Conservation (phyloP, 2,797 vertebrate genomes). For the Anisognathus igniventris region DNA sequence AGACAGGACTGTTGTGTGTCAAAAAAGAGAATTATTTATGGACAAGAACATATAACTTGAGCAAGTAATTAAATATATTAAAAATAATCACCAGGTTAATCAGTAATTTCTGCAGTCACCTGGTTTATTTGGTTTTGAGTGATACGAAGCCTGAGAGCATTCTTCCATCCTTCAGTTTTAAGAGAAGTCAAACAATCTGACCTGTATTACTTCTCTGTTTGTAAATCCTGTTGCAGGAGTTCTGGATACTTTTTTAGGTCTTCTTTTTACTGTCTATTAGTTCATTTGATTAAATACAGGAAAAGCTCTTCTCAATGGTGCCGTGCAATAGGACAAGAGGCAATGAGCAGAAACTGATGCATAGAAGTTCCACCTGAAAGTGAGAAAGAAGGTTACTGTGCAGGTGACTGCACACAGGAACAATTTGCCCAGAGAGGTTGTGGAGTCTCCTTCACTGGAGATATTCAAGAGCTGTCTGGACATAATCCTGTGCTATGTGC, state of each 20-base stretch:
- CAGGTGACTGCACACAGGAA: not conserved
- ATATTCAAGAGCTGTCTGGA: not conserved
- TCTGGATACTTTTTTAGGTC: not conserved
- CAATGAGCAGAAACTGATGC: fast-evolving
- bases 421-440: not conserved
- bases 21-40: not conserved
- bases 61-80: not conserved
- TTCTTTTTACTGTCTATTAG: not conserved
- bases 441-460: not conserved
- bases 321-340: not conserved
- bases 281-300: not conserved
- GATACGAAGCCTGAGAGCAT: not conserved
- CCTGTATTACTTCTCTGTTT: not conserved
- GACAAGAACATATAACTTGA: not conserved
- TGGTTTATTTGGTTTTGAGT: not conserved
- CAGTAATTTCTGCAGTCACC: not conserved
- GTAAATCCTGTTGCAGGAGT: not conserved
- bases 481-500: not conserved
- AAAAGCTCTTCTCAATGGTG: not conserved
- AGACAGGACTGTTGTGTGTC: not conserved
- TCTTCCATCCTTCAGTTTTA: not conserved
- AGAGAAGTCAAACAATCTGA: not conserved
- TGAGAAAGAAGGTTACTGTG: not conserved
- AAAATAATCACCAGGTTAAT: not conserved
- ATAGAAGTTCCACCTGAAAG: not conserved